These are phyloP conservation scores for Oncorhynchus clarkii DNA, from an alignment of 2,113 vertebrate genomes.

Conservation along the genomic window DNA sequence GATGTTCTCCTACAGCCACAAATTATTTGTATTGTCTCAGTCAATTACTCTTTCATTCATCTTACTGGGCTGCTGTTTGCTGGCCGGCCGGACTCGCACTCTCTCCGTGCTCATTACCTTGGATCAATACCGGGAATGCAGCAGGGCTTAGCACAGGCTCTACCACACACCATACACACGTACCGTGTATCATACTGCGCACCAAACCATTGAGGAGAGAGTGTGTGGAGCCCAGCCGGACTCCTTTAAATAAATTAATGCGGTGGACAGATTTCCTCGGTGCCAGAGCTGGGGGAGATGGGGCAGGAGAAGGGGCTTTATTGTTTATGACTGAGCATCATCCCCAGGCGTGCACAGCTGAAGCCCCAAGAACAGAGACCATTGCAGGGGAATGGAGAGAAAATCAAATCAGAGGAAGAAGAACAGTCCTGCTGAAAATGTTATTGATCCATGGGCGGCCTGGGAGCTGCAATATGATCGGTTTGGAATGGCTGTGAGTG, in stretches of 20 bases:
- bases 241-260: constrained; percentile 27
- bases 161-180: constrained; percentile 1
- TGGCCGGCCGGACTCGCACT: constrained; percentile 8
- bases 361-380: neutral
- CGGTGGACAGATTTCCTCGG: constrained; percentile 24
- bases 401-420: neutral
- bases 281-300: constrained; percentile 8
- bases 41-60: constrained; percentile 62
- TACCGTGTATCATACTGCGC: neutral
- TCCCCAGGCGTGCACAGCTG: neutral
- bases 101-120: constrained; percentile 45
- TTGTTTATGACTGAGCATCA: constrained; percentile 46
- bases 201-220: neutral
- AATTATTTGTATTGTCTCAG: constrained; percentile 71
- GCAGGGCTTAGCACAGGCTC: neutral
- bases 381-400: constrained; percentile 9
- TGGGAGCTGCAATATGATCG: neutral
- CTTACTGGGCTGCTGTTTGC: constrained; percentile 17
- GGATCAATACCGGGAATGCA: constrained; percentile 46
- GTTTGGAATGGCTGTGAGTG: neutral
- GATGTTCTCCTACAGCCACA: constrained; percentile 64
- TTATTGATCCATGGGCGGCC: neutral
- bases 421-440: neutral
- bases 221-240: neutral
- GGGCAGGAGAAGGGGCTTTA: constrained; percentile 30